These are phyloP conservation scores for Anagrus nilaparvatae DNA, from an alignment of 1,140 invertebrate species.

Conservation along the genomic window DNA sequence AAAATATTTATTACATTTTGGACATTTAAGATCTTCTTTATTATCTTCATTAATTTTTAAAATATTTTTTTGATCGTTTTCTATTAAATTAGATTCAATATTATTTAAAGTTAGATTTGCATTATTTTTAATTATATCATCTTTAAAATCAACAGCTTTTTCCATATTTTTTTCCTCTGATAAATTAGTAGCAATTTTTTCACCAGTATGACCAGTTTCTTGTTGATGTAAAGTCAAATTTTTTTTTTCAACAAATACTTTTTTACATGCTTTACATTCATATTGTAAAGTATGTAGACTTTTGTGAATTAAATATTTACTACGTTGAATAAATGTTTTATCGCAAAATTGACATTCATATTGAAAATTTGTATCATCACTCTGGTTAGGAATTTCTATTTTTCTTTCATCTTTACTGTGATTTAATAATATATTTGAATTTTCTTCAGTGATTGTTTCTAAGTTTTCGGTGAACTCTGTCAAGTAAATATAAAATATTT, in stretches of 20 bases:
- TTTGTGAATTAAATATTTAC: constrained; percentile 40
- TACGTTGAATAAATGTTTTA: constrained; percentile 44
- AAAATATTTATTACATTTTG: constrained; percentile 47
- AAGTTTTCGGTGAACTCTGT: too few relatives aligned
- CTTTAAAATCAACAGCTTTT: not conserved
- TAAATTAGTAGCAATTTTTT: constrained; percentile 18
- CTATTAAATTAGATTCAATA: too few relatives aligned
- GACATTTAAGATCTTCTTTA: constrained; percentile 31
- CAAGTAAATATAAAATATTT: too few relatives aligned
- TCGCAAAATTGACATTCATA: constrained; percentile 47
- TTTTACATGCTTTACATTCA: constrained; percentile 42
- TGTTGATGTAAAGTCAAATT: constrained; percentile 45
- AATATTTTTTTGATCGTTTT: too few relatives aligned
- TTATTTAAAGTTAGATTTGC: too few relatives aligned
- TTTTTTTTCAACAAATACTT: constrained; percentile 38
- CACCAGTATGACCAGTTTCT: constrained; percentile 39
- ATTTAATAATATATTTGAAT: too few relatives aligned
- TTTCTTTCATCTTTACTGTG: too few relatives aligned
- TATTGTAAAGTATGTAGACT: constrained; percentile 41
- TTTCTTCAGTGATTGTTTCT: too few relatives aligned
- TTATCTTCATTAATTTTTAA: not conserved
- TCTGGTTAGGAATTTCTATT: constrained; percentile 35
- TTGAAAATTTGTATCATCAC: constrained; percentile 40
- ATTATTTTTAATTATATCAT: too few relatives aligned
- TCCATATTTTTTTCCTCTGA: not conserved